Percentiles rank a stretch among this genome's conserved stretches.
Conservation (phyloP, 2,888 invertebrate genomes). For the Oscheius sp. region DNA sequence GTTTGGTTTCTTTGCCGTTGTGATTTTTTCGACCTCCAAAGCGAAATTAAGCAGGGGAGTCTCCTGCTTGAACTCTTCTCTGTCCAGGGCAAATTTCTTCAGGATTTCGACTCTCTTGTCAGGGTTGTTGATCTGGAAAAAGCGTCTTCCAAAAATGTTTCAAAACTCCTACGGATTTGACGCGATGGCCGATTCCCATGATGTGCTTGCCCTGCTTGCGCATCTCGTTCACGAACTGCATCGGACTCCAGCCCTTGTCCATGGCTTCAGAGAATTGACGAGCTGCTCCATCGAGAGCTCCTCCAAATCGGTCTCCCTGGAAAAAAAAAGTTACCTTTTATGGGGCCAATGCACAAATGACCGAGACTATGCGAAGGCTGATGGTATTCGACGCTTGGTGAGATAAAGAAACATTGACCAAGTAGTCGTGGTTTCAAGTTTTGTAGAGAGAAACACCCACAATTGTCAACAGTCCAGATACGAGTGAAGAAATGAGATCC, state of each 20-base stretch:
- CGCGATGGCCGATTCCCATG: conserved; percentile 97
- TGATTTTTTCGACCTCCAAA: conserved; percentile 96
- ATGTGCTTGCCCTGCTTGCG: conserved; percentile 95
- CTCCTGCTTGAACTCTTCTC: conserved; percentile 83
- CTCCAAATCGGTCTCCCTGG: conserved; percentile 88
- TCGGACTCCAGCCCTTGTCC: conserved; percentile 83
- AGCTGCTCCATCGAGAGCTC: conserved; percentile 97
- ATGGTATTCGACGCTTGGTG: no score
- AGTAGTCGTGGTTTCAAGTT: no score
- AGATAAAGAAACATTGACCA: no score
- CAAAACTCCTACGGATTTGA: conserved; percentile 78
- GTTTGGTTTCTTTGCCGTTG: conserved; percentile 99
- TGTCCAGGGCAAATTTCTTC: conserved; percentile 89
- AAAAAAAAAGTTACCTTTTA: neutral
- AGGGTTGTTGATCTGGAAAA: conserved; percentile 88
- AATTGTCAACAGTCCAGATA: conserved; percentile 95
- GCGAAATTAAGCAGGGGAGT: conserved; percentile 95
- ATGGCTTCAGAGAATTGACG: conserved; percentile 95
- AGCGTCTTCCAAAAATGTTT: neutral
- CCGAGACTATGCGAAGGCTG: no score
- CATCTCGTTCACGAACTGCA: conserved; percentile 98
- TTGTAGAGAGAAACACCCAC: conserved; percentile 75
- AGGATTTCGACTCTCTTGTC: conserved; percentile 97
- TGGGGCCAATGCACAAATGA: no score
- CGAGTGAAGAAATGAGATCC: conserved; percentile 93